A percentile compares a stretch with the other conserved stretches of the same genome.
Conservation (phyloP, 2,797 vertebrate species). For the Lophius americanus region DNA sequence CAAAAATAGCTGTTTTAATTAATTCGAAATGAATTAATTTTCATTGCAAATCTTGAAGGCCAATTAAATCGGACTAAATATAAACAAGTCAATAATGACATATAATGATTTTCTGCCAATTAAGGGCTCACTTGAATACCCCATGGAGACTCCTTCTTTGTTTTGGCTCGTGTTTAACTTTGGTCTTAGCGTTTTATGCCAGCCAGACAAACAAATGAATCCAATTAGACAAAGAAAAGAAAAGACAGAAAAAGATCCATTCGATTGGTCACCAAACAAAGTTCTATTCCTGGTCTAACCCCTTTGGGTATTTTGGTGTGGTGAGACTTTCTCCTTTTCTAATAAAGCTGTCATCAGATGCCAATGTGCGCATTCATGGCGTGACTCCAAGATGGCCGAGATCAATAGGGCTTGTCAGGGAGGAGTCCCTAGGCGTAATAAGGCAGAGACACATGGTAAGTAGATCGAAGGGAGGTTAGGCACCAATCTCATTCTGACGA, state of each 20-base stretch:
- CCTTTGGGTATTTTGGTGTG: constrained; percentile 45
- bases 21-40: background rate
- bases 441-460: constrained; percentile 53
- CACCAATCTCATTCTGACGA: constrained; percentile 15
- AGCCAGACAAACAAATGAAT: constrained; percentile 43
- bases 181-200: constrained; percentile 14
- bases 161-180: constrained; percentile 19
- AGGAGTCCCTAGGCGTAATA: constrained; percentile 41
- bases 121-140: background rate
- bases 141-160: background rate
- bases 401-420: constrained; percentile 69
- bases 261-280: constrained; percentile 57
- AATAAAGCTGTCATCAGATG: constrained; percentile 73
- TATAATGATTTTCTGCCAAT: background rate
- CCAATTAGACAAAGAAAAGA: constrained; percentile 17
- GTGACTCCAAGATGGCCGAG: constrained; percentile 52
- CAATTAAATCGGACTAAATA: background rate
- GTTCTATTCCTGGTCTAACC: constrained; percentile 41
- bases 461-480: constrained; percentile 32
- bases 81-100: background rate
- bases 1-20: background rate
- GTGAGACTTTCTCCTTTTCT: constrained; percentile 62
- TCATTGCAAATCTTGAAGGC: background rate
- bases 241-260: constrained; percentile 16
- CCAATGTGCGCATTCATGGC: constrained; percentile 60